Base-by-base conservation (phyloP, 1,140 invertebrate species). In the Ceratosolen fusciceps region DNA sequence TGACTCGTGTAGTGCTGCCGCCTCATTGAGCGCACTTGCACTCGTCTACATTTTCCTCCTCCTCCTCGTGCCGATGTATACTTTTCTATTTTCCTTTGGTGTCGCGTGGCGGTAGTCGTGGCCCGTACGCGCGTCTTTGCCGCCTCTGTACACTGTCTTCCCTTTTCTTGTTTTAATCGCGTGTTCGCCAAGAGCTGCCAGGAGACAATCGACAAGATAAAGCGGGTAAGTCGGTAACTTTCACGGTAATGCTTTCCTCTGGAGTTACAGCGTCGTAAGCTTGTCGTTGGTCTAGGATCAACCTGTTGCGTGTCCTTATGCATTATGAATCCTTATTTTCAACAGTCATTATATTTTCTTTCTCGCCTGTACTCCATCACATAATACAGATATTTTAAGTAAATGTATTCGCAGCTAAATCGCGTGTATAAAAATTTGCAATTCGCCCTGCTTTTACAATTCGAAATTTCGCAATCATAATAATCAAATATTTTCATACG, bases 231-330 rank as follows among this genome's bases (percentile, higher is more conserved):
- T 0, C 31, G 10, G 12, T 65, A 24, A 70, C n/a, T 39, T 3
- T 3, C 39, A 10, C n/a, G n/a, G 9, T n/a, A 14, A 2, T 9
- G n/a, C 4, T 47, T 47, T 70, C 9, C 24, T n/a, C 1, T 67
- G 19, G 12, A 4, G 39, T 47, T 29, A 7, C 0, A 70, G 10
- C 26, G 34, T 34, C 29, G 49, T 54, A n/a, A 54, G 16, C 43
- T n/a, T 16, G 47, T 16, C 8, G 5, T 56, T 72, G 47, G n/a
- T 39, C 26, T 14, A 34, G 47, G 47, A 52, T 52, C 29, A 9
- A 73, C 52, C 71, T 58, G 71, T 73, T 58, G 52, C 49, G 31
- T 19, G 1, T 37, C 14, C 21, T 73, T 58, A 19, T 58, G 56
- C 29, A 56, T 19, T 34, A 52, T 73, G 52, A 58, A 52, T 73